Conservation (phyloP, 2,888 invertebrate genomes). For the Formica aserva region DNA sequence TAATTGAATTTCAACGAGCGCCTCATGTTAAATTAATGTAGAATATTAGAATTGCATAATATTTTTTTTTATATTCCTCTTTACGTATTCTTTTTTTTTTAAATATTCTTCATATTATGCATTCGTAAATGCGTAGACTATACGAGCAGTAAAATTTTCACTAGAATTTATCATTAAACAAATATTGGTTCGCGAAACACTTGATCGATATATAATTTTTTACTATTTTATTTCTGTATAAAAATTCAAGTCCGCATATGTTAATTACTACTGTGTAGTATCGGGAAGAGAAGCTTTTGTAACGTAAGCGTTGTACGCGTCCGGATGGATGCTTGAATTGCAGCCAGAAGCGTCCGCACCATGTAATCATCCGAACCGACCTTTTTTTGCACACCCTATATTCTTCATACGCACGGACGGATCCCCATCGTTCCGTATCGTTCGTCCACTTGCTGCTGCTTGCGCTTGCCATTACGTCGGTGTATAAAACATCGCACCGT, state of each 20-base stretch:
- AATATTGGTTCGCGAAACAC: background rate
- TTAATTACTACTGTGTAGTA: background rate
- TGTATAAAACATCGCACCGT: background rate
- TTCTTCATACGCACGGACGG: conserved; percentile 53
- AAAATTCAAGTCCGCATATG: background rate
- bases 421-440: conserved; percentile 46
- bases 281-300: conserved; percentile 18
- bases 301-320: background rate
- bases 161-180: background rate
- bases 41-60: background rate
- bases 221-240: background rate
- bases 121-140: background rate
- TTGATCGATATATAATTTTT: background rate
- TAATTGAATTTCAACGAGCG: background rate
- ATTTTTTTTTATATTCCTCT: background rate
- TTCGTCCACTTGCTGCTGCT: conserved; percentile 50
- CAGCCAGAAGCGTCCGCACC: conserved; percentile 79
- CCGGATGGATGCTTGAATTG: conserved; percentile 66
- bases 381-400: conserved; percentile 63
- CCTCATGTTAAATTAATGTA: conserved; percentile 3
- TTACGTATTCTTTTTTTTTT: background rate
- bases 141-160: background rate
- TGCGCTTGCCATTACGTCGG: background rate
- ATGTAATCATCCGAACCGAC: conserved; percentile 66
- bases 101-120: background rate